Evolutionary conservation across 2,888 invertebrate genomes (phyloP), one percentile per base, ranked within the genome.

Genomic region (Lutraria lutraria): DNA sequence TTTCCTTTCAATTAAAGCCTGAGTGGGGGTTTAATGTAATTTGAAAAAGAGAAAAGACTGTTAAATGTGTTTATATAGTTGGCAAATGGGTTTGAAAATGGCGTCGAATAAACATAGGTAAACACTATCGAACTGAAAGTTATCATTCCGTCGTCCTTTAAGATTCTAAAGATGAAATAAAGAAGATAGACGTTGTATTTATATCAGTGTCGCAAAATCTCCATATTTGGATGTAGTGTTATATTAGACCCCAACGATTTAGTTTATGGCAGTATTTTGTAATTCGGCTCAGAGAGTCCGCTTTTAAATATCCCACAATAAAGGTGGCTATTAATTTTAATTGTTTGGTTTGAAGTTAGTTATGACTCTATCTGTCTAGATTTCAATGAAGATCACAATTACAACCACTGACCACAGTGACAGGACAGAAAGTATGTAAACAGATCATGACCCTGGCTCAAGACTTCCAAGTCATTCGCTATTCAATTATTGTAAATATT

Each of bases 61-160:
- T 92, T 92, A 88, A 91, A 90, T 89, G 85, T 92, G 92, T 92
- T 92, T 92, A 87, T 83, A 91, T 90, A 88, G 90, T 88, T 85
- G 87, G 56, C 63, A 63, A 82, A 87, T 87, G 80, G 85, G 86
- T 85, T 89, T 87, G 81, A 92, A 90, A 90, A 87, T 88, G 90
- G 92, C 88, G 92, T 83, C 89, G 88, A 89, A 91, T 92, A 91
- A 92, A 92, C 89, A 91, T 91, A 92, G 79, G 91, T 85, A 92
- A 91, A 92, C 88, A 91, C 54, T 19, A 54, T 53, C 16, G n/a
- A 82, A 79, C 82, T 83, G 85, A 88, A 87, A 87, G 88, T 89
- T 91, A 90, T 91, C 89, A 79, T 91, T 89, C 85, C 86, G 72
- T 83, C 89, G 88, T 85, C 83, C 82, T 68, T 87, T 87, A 81